phyloP scores from a whole-genome alignment of 1,140 invertebrate species.

The Ganaspis sp. region DNA sequence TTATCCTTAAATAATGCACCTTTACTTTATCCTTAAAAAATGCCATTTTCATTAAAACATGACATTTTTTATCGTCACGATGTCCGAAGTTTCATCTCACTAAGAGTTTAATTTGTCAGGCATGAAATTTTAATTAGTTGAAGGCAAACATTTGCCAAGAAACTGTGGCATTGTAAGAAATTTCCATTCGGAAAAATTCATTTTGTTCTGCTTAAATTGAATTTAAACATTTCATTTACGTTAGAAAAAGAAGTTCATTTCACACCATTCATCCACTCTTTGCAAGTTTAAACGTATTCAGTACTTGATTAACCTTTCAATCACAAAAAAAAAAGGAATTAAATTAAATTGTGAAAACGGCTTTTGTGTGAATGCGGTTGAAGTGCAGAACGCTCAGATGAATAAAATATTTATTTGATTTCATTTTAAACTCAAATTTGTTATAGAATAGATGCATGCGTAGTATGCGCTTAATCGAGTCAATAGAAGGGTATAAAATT shows the following conservation, averaged over 20 bases:
- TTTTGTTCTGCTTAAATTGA: neutral
- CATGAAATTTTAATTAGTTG: slow-evolving; percentile 1
- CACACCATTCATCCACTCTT: neutral
- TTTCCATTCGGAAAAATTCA: neutral
- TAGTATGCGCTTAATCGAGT: no score
- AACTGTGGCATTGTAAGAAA: neutral
- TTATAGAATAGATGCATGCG: no score
- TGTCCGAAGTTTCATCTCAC: neutral
- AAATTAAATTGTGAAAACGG: no score
- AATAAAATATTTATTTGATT: no score
- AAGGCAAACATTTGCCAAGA: neutral
- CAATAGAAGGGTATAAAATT: no score
- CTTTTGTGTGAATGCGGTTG: no score
- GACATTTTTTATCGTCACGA: neutral
- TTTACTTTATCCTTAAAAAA: no score
- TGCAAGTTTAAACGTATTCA: neutral
- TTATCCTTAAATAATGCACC: no score
- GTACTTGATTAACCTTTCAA: neutral
- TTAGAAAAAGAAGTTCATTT: neutral
- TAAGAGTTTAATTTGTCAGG: neutral
- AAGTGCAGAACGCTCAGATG: no score
- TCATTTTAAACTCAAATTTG: no score
- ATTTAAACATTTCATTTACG: slow-evolving; percentile 2
- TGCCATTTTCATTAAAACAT: no score
- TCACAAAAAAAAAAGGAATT: neutral